phyloP scores from a whole-genome alignment of 2,797 vertebrate species.

The Xenentodon cancila region DNA sequence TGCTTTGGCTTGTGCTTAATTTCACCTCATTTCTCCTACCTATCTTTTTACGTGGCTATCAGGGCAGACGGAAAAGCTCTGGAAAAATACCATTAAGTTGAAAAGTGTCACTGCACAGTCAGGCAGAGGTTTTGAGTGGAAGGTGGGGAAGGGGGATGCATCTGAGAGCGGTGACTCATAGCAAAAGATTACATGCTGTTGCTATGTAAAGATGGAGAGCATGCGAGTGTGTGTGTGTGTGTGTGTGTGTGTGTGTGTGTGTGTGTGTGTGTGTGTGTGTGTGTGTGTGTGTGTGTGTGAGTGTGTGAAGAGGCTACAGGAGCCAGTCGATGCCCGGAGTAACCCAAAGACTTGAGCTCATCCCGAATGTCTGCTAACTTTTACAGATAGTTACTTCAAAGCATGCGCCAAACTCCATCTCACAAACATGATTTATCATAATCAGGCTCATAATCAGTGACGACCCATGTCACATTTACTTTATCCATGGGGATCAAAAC shows the following conservation, averaged over 20 bases:
- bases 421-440: constrained; percentile 9
- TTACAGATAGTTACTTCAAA: too few relatives aligned
- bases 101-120: constrained; percentile 63
- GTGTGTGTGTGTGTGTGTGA: not conserved
- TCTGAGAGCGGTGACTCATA: constrained; percentile 63
- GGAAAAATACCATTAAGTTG: constrained; percentile 60
- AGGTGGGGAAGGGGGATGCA: constrained; percentile 9
- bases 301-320: not conserved
- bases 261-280: not conserved
- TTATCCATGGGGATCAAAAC: not conserved
- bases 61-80: constrained; percentile 42
- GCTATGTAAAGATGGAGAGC: constrained; percentile 55
- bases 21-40: constrained; percentile 53
- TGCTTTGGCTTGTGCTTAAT: constrained; percentile 46
- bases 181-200: constrained; percentile 59
- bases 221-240: not conserved
- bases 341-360: not conserved
- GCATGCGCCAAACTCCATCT: not conserved
- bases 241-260: not conserved
- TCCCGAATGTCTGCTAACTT: not conserved
- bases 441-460: constrained; percentile 13
- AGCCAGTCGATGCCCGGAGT: constrained; percentile 7
- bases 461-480: not conserved
- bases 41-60: constrained; percentile 39
- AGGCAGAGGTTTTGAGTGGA: constrained; percentile 36